Base-by-base conservation (phyloP, 2,113 vertebrate species). In the Capreolus pygargus region DNA sequence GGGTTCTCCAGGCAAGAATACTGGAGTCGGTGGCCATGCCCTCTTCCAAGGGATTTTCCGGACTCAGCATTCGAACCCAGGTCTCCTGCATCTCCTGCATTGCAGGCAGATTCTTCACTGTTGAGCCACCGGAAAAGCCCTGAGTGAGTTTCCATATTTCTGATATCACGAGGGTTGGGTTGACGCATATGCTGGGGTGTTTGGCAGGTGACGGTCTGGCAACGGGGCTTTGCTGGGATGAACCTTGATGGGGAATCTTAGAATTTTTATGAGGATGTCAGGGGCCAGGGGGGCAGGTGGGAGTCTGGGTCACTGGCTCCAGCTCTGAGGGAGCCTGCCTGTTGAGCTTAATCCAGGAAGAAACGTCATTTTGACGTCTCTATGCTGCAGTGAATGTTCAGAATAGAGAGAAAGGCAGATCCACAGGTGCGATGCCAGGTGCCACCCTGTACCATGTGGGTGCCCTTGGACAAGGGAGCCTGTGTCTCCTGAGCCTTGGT, bases 381-480 rank as follows among this genome's bases (percentile, higher is more conserved):
- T 27, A 19, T 0, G 7, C 39, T 3, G 0, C 2, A 33, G 21
- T 28, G 19, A 16, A 5, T 3, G 23, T 5, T 8, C 0, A 25
- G 57, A n/a, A 7, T 0, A 16, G 39, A 74, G 23, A 11, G 64
- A 54, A 50, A 79, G 52, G 8, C 7, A 45, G 7, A 16, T 15
- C 21, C 9, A 25, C 12, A 28, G 57, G 21, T 11, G 2, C 5
- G 5, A 10, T 14, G 11, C 3, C 17, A n/a, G 7, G 1, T 4
- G 1, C 39, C 1, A 3, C 36, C 15, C 33, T 50, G 45, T 27
- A 30, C 47, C 55, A 17, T 0, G 7, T n/a, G 27, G 33, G 36
- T 4, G 17, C 19, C 36, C 30, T 54, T 1, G 14, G 43, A 43
- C 27, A 19, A 39, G 55, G 50, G 14, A 23, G 15, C 2, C 33